Evolutionary conservation across 2,113 vertebrate genomes (phyloP).

Genomic region (Hemiprocne comata): DNA sequence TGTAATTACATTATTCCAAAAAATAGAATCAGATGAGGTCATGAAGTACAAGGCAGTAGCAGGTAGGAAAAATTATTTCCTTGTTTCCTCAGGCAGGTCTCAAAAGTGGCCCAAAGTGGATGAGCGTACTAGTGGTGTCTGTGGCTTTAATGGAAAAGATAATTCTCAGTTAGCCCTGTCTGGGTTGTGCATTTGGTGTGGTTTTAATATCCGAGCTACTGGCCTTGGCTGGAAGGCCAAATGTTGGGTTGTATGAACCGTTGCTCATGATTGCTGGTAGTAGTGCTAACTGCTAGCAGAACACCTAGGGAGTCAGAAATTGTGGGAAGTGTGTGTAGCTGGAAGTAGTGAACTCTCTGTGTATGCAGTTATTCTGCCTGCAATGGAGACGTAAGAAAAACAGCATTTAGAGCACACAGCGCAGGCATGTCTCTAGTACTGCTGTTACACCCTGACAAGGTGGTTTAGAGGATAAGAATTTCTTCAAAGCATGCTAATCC

Average conservation of each 20-base stretch:
- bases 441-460: background rate
- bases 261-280: background rate
- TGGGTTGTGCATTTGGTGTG: background rate
- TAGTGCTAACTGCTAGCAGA: background rate
- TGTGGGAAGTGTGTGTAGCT: rapidly evolving
- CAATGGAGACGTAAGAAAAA: background rate
- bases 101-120: background rate
- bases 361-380: background rate
- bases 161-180: background rate
- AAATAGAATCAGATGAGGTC: background rate
- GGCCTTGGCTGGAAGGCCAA: background rate
- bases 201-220: background rate
- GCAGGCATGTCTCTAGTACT: background rate
- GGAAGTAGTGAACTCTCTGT: background rate
- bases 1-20: background rate
- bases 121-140: background rate
- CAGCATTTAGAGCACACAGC: background rate
- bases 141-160: background rate
- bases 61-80: background rate
- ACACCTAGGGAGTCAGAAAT: background rate
- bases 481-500: background rate
- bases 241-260: rapidly evolving
- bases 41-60: background rate
- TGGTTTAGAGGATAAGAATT: background rate
- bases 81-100: background rate